phyloP scores from a whole-genome alignment of 1,140 invertebrate species.

The Zelostemma sp. region DNA sequence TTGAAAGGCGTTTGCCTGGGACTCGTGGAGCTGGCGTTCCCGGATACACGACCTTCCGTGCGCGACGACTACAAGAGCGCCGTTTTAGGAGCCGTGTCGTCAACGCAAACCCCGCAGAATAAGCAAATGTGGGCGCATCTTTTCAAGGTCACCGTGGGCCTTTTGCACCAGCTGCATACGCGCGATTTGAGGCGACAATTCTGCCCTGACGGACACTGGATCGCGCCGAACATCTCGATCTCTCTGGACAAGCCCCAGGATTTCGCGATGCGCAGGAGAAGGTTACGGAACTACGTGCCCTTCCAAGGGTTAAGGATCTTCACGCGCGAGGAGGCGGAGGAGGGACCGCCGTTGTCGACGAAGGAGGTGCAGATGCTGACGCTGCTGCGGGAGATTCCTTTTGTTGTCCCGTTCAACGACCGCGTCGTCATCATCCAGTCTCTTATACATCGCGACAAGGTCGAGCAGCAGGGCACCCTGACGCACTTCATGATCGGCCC shows the following conservation, averaged over 20 bases:
- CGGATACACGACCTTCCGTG: conserved; percentile 78
- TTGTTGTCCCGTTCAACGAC: conserved; percentile 91
- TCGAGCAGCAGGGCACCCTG: conserved; percentile 79
- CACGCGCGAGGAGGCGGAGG: conserved; percentile 76
- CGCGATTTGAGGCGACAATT: conserved; percentile 84
- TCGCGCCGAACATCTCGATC: conserved; percentile 77
- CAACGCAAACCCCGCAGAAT: conserved; percentile 60
- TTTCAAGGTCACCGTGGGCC: conserved; percentile 72
- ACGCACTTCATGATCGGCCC: conserved; percentile 82
- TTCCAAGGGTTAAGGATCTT: conserved; percentile 75
- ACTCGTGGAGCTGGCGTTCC: conserved; percentile 91
- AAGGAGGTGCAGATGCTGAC: conserved; percentile 90
- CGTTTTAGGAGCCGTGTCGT: conserved; percentile 56
- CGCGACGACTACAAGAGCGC: conserved; percentile 68
- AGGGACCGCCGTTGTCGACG: conserved; percentile 87
- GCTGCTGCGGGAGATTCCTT: conserved; percentile 92
- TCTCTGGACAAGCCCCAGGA: conserved; percentile 76
- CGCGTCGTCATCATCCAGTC: conserved; percentile 89
- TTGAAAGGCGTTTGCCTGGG: conserved; percentile 88
- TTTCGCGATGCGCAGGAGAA: conserved; percentile 72
- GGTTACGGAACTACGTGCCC: conserved; percentile 72
- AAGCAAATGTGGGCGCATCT: conserved; percentile 73
- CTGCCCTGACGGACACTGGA: conserved; percentile 84
- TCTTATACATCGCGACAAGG: conserved; percentile 79
- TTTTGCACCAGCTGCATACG: conserved; percentile 85